Evolutionary conservation across 64 coral and sea anemone genomes (phyloP).

Genomic region (Catalaphyllia jardinei): DNA sequence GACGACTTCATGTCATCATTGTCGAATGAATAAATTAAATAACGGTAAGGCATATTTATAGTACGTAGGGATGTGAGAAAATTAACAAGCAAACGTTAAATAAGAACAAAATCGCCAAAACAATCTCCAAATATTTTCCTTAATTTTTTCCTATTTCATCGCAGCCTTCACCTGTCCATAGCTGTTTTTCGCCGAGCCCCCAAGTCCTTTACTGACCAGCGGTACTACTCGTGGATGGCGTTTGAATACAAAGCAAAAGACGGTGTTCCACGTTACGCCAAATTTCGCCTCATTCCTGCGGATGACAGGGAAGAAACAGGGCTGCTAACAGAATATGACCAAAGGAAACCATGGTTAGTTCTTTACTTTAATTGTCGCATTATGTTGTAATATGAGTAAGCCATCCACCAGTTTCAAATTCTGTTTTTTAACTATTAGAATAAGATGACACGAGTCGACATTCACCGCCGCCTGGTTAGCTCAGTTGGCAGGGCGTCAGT

Average conservation of each 20-base stretch:
- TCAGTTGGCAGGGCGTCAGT: too few species aligned
- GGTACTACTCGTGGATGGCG: conserved; percentile 76
- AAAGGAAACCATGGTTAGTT: conserved; percentile 79
- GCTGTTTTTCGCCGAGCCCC: conserved; percentile 82
- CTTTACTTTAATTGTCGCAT: not conserved
- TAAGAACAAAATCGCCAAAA: too few species aligned
- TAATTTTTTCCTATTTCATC: not conserved
- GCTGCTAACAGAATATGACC: conserved; percentile 67
- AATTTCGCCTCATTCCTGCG: conserved; percentile 71
- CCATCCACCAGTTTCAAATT: not conserved
- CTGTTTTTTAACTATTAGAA: too few species aligned
- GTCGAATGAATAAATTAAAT: too few species aligned
- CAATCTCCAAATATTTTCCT: not conserved
- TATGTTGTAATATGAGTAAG: not conserved
- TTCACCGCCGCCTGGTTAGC: too few species aligned
- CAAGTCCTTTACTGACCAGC: conserved; percentile 74
- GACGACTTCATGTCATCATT: too few species aligned
- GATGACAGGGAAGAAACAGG: conserved; percentile 70
- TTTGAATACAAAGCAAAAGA: conserved; percentile 77
- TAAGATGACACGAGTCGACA: too few species aligned
- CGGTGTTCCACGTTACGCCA: conserved; percentile 66
- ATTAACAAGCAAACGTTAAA: too few species aligned
- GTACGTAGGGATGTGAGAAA: too few species aligned
- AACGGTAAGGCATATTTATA: too few species aligned
- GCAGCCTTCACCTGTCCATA: conserved; percentile 49